Conservation (phyloP, 1,140 invertebrate genomes). For the Aphaenogaster rudis region DNA sequence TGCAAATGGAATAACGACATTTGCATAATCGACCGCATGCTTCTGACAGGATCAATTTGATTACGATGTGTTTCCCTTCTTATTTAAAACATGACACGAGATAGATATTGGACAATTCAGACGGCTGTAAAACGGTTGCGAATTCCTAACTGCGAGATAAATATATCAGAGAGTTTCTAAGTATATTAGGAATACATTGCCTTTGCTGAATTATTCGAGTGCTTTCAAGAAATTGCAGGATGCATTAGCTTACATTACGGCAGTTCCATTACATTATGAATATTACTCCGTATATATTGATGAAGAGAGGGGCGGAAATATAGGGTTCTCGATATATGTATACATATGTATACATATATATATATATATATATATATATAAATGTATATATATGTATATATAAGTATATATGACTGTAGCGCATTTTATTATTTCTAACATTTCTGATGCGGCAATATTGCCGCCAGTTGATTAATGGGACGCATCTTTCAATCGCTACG, state of each 20-base stretch:
- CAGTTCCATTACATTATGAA: constrained; percentile 78
- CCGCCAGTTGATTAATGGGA: constrained; percentile 25
- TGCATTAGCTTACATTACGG: constrained; percentile 79
- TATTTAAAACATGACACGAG: constrained; percentile 38
- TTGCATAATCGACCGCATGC: constrained; percentile 22
- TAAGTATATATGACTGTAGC: background rate
- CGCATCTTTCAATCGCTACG: constrained; percentile 3
- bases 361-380: background rate
- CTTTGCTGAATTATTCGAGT: constrained; percentile 75
- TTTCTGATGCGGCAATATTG: constrained; percentile 65
- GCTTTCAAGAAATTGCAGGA: constrained; percentile 79
- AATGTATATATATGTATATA: background rate
- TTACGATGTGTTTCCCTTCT: constrained; percentile 25
- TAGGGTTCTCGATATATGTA: constrained; percentile 9
- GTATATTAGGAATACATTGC: constrained; percentile 77
- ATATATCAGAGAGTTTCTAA: constrained; percentile 73
- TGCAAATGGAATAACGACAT: constrained; percentile 26
- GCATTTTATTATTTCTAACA: constrained; percentile 73
- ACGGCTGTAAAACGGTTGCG: constrained; percentile 45
- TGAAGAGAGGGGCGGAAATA: constrained; percentile 62
- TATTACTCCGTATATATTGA: constrained; percentile 78
- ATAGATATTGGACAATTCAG: constrained; percentile 51
- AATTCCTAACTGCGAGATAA: constrained; percentile 59
- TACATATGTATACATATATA: background rate
- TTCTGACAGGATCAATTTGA: constrained; percentile 28